phyloP scores from a whole-genome alignment of 2,113 vertebrate genomes.

The Pluvialis apricaria region DNA sequence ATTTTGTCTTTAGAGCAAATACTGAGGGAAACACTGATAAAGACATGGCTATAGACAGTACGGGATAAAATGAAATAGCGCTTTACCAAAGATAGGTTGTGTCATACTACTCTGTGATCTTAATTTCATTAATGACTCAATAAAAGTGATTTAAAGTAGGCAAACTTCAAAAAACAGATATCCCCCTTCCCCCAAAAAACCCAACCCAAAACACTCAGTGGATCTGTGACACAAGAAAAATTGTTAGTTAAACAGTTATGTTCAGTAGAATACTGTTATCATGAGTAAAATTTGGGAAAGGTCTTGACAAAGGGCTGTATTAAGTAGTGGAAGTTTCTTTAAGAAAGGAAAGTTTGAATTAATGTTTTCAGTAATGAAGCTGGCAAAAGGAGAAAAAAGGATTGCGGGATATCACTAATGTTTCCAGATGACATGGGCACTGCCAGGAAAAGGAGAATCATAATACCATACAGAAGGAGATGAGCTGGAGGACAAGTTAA shows the following conservation, averaged over 20 bases:
- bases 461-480: background rate
- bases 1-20: background rate
- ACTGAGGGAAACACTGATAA: background rate
- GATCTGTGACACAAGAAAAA: background rate
- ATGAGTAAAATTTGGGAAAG: background rate
- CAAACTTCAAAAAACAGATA: fast-evolving
- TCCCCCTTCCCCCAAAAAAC: fast-evolving
- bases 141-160: background rate
- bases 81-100: background rate
- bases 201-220: background rate
- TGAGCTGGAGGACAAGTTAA: background rate
- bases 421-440: background rate
- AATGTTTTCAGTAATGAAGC: background rate
- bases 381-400: background rate
- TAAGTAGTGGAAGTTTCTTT: background rate
- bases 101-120: background rate
- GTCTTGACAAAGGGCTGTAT: background rate
- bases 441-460: background rate
- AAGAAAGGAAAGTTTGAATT: background rate
- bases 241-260: background rate
- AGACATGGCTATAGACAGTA: background rate
- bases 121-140: background rate
- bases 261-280: background rate
- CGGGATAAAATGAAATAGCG: background rate
- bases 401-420: background rate